A percentile compares a stretch with the other conserved stretches of the same genome.
Evolutionary conservation across 37 sponge, comb jelly and placozoan species (phyloP).

Genomic region (Beroe ovata): DNA sequence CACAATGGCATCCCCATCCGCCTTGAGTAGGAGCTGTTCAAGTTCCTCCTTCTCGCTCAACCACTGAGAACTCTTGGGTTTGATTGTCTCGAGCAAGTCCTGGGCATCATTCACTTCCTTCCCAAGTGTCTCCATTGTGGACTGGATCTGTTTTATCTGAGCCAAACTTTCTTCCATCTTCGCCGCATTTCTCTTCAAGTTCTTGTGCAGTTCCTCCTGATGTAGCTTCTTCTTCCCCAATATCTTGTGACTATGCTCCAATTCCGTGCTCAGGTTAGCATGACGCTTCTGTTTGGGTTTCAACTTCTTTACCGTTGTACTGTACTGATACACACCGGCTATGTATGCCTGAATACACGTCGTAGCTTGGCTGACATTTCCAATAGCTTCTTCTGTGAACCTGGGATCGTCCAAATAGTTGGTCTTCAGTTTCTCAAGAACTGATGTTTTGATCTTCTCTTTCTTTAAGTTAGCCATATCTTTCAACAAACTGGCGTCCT

Average conservation of each 20-base stretch:
- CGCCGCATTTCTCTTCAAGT: background rate
- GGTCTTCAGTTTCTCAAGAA: background rate
- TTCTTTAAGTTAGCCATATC: background rate
- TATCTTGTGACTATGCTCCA: constrained; percentile 4
- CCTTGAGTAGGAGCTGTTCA: constrained; percentile 11
- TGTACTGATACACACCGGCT: constrained; percentile 11
- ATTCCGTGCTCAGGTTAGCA: background rate
- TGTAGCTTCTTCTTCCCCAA: constrained; percentile 36
- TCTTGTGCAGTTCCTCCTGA: constrained; percentile 32
- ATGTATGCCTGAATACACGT: constrained; percentile 49
- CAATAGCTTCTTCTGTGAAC: constrained; percentile 3
- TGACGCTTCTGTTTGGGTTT: constrained; percentile 23
- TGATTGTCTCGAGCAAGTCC: background rate
- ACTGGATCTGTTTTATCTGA: constrained; percentile 29
- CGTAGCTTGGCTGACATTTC: background rate
- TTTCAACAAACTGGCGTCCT: background rate
- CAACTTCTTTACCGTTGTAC: constrained; percentile 41
- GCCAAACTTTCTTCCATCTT: background rate
- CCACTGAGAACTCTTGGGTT: constrained; percentile 22
- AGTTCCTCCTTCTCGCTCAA: constrained; percentile 20
- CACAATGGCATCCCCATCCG: constrained; percentile 49
- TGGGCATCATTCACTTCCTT: constrained; percentile 20
- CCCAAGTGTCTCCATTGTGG: background rate
- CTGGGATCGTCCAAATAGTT: constrained; percentile 30
- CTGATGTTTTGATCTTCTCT: constrained; percentile 3